Evolutionary conservation across 2,888 invertebrate genomes (phyloP).

Genomic region (Belgica antarctica): DNA sequence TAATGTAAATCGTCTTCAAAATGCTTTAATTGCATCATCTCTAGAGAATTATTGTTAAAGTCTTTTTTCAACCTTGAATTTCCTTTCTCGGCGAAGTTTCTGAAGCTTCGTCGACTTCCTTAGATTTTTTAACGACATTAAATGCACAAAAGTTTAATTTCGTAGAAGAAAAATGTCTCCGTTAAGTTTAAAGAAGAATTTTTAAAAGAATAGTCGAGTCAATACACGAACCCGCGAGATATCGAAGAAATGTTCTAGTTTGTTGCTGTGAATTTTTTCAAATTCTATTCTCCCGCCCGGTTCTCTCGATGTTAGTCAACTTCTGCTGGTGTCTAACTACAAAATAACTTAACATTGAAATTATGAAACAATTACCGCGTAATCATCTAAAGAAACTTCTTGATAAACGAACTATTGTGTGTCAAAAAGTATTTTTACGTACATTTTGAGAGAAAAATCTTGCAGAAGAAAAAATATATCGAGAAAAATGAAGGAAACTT

Average conservation of each 20-base stretch:
- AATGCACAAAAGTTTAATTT: not conserved
- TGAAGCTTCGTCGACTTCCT: not conserved
- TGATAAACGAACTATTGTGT: not conserved
- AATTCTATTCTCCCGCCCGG: not conserved
- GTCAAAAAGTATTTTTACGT: slow-evolving; percentile 17
- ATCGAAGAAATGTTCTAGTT: slow-evolving; percentile 5
- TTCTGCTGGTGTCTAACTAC: no score
- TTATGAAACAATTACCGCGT: not conserved
- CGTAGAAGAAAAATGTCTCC: not conserved
- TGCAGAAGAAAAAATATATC: no score
- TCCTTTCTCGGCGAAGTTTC: not conserved
- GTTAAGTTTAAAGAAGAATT: slow-evolving; percentile 22
- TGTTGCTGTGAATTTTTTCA: slow-evolving; percentile 22
- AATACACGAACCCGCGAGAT: no score
- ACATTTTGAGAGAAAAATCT: no score
- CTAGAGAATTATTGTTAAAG: not conserved
- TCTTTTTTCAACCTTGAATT: not conserved
- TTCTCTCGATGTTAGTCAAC: no score
- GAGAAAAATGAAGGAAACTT: no score
- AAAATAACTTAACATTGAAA: no score
- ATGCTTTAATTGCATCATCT: slow-evolving; percentile 1
- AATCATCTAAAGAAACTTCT: not conserved
- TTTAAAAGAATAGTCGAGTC: not conserved
- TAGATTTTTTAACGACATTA: not conserved
- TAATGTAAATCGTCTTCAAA: no score